Evolutionary conservation across 2,797 vertebrate genomes (phyloP), one percentile per base, ranked within the genome.

Genomic region (Astyanax mexicanus): DNA sequence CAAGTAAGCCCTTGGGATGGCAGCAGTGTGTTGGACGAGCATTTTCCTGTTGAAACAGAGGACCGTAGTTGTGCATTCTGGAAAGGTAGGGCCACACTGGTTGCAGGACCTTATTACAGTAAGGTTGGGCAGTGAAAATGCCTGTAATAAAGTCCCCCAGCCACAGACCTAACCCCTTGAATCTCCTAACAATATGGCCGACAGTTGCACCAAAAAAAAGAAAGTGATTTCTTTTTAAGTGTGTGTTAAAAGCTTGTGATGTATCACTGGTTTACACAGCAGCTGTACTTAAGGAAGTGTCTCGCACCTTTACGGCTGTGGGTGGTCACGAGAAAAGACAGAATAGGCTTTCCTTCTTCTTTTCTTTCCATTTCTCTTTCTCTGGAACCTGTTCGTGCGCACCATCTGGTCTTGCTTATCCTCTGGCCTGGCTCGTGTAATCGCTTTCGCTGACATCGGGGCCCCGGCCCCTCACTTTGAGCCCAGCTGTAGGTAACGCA

Each of bases 351-450:
- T 23, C n/a, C 44, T 8, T 5, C n/a, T n/a, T 21, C 7, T 6
- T 6, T 27, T 47, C 11, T 40, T 45, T 19, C 1, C 38, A 19
- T 45, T 42, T 27, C 12, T 88, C 79, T 86, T 85, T 89, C 88
- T 87, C 88, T 83, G 87, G 91, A 95, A 95, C 93, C 94, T 94
- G 89, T 88, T 94, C 94, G 94, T 93, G 93, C 88, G 89, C 90
- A 91, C 95, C 96, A 98, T 98, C 95, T 98, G 96, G 90, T 94
- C 89, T 88, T 92, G 96, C 96, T 98, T 96, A 96, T 92, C 92
- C 89, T 88, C 82, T 89, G 92, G 87, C 89, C 89, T 89, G 88
- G 89, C 91, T 92, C 91, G 87, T 84, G 86, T 95, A 96, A 96
- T 96, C 93, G 93, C 95, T 94, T 89, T 92, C 95, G 94, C 95